These are phyloP conservation scores for Lasioglossum baleicum DNA, from an alignment of 1,140 invertebrate species.

Conservation along the genomic window DNA sequence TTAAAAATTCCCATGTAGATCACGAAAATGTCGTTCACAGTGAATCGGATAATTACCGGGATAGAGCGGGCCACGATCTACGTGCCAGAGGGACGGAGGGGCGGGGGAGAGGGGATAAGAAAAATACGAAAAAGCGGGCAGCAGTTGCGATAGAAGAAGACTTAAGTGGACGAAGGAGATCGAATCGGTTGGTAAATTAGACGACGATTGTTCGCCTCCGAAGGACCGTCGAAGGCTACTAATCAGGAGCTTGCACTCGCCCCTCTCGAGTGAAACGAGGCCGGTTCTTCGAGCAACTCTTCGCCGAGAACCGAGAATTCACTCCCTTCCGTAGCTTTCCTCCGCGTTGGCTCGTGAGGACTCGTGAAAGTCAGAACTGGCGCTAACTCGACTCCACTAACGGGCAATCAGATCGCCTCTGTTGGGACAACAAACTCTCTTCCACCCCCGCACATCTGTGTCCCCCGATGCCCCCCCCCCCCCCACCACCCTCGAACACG, in stretches of 20 bases:
- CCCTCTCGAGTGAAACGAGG: conserved; percentile 41
- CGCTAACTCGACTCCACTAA: conserved; percentile 71
- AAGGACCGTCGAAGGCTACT: conserved; percentile 57
- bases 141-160: conserved; percentile 16
- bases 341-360: conserved; percentile 51
- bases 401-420: conserved; percentile 77
- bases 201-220: conserved; percentile 63
- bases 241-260: conserved; percentile 67
- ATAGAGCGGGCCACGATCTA: not conserved
- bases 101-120: not conserved
- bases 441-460: conserved; percentile 7
- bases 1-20: conserved; percentile 4
- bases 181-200: conserved; percentile 65
- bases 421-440: conserved; percentile 74
- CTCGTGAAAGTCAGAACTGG: conserved; percentile 68
- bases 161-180: conserved; percentile 42
- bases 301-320: conserved; percentile 36
- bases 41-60: not conserved
- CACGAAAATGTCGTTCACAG: not conserved
- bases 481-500: too few species aligned
- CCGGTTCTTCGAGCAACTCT: conserved; percentile 61
- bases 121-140: conserved; percentile 10
- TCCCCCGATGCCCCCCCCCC: conserved; percentile 3
- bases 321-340: not conserved
- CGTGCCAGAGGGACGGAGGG: conserved; percentile 13